phyloP scores from a whole-genome alignment of 2,797 vertebrate species.

The Anniella stebbinsi region DNA sequence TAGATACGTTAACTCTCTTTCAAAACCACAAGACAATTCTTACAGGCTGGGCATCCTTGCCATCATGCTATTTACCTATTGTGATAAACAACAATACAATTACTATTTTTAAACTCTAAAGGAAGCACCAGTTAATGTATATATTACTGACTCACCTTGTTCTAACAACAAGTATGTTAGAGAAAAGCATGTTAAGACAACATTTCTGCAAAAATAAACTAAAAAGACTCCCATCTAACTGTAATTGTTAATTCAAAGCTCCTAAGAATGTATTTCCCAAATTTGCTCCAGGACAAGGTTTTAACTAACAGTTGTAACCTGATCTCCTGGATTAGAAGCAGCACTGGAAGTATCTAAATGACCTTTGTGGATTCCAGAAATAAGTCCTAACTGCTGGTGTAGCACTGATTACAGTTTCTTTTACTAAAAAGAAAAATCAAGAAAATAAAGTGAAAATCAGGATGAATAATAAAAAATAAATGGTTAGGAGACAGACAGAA shows the following conservation, averaged over 20 bases:
- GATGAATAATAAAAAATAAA: constrained; percentile 38
- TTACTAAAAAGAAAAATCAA: constrained; percentile 22
- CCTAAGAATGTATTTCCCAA: constrained; percentile 4
- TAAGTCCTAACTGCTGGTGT: constrained; percentile 39
- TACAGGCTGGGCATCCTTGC: background rate
- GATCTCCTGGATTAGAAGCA: constrained; percentile 28
- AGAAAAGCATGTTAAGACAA: background rate
- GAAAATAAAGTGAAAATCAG: background rate
- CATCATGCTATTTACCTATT: background rate
- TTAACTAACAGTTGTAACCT: constrained; percentile 38
- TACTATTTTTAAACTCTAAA: background rate
- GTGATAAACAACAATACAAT: background rate
- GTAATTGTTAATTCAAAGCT: background rate
- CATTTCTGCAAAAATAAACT: constrained; percentile 20
- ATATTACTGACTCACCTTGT: background rate
- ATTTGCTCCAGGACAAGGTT: constrained; percentile 17
- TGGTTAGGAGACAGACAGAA: constrained; percentile 10
- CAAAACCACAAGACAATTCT: constrained; percentile 3
- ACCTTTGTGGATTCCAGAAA: constrained; percentile 32
- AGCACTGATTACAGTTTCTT: background rate
- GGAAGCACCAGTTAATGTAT: background rate
- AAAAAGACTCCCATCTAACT: background rate
- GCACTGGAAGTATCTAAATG: constrained; percentile 40
- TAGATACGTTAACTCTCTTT: background rate
- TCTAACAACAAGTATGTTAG: constrained; percentile 2